Evolutionary conservation across 35 echinoderm and acorn worm genomes (phyloP), one percentile per base, ranked within the genome.

Genomic region (Amphiura filiformis): DNA sequence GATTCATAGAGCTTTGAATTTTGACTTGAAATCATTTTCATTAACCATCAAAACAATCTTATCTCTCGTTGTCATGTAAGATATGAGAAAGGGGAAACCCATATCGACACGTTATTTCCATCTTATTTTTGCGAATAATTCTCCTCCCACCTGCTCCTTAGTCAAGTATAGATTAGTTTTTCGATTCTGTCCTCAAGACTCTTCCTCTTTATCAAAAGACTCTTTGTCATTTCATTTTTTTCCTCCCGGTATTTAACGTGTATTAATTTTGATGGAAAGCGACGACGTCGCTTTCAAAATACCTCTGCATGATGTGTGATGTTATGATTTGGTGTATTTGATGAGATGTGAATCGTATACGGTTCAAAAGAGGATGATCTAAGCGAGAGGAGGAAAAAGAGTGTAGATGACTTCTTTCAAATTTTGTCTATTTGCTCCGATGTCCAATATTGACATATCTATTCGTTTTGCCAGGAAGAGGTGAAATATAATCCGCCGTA

Each of bases 141-240:
- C 61, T 70, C 61, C 61, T 26, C 61, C 61, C 61, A 70, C 61
- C 61, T 70, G 61, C 61, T 70, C 61, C 61, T 70, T 30, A 13
- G 3, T 4, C 9, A 30, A 70, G 7, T 70, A 70, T 15, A 70
- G 61, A 70, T 70, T 70, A 70, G 2, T 70, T 70, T 70, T 70
- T 70, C 61, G 17, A 70, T 30, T 70, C 61, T 70, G 9, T 70
- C 61, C 61, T 70, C 61, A 70, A 70, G 61, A 15, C 61, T 70
- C 61, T 70, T 70, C 61, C 61, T 70, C 15, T 70, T n/a, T 70
- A n/a, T 70, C 61, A 70, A 70, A 70, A 70, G 61, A 70, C 61
- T 70, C 61, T 70, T 70, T 70, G 61, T 26, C 3, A n/a, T 70
- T 70, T 70, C 41, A 70, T 26, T 70, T 52, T 52, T 52, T 70